Base-by-base conservation (phyloP, 37 sponge, comb jelly and placozoan species). In the Hormiphora californensis region DNA sequence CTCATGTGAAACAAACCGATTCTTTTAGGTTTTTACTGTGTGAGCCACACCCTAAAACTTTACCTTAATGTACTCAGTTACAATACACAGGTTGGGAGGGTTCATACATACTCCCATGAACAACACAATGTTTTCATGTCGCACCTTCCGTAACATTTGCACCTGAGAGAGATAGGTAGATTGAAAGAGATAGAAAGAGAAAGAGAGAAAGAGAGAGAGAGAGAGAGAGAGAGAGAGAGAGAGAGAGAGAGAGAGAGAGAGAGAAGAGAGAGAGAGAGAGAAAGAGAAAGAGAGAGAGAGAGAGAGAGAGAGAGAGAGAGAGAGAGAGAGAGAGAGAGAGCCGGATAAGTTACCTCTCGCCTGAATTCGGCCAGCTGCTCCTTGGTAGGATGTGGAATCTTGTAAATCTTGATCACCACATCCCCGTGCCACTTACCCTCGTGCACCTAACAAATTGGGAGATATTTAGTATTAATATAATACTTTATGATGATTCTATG, bases 391-490 rank as follows among this genome's bases (percentile, higher is more conserved):
- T 92, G 61, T 7, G 90, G 89, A 54, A 91, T 40, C 61, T 54
- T 49, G 86, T 92, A 90, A 85, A 54, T 86, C 88, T 95, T 93
- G 53, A 95, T 88, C 51, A 91, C 89, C 54, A 95, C 96, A 30
- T 95, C 89, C 12, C 96, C 96, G 63, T 95, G 96, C 96, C 96
- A 95, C 86, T 95, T 81, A 0, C 92, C 96, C 40, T 68, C 85
- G 88, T 86, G 89, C 0, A 93, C 91, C 73, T 89, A 85, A 30
- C 61, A 65, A 5, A 34, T n/a, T n/a, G n/a, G n/a, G n/a, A n/a
- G n/a, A n/a, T n/a, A n/a, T n/a, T n/a, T n/a, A n/a, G n/a, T n/a
- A n/a, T n/a, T n/a, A n/a, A n/a, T n/a, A n/a, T n/a, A n/a, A n/a
- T n/a, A n/a, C n/a, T n/a, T n/a, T n/a, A n/a, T n/a, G n/a, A n/a